Evolutionary conservation across 1,140 invertebrate genomes (phyloP).

Genomic region (Diorhabda carinulata): DNA sequence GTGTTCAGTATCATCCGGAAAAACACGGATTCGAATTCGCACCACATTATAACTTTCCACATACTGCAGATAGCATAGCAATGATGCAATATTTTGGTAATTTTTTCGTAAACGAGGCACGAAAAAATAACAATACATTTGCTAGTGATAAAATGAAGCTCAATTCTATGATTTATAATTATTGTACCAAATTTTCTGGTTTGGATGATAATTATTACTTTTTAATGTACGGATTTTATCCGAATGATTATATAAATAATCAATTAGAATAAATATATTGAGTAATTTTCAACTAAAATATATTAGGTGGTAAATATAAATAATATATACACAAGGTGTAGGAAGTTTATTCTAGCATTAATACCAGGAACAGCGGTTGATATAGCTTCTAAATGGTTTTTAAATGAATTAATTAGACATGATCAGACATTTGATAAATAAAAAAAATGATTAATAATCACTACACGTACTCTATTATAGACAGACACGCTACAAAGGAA

Average conservation of each 20-base stretch:
- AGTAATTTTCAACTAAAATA: too few relatives aligned
- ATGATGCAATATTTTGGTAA: constrained; percentile 76
- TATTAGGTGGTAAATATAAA: too few relatives aligned
- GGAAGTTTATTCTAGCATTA: too few relatives aligned
- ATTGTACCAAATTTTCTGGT: constrained; percentile 55
- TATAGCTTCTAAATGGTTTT: too few relatives aligned
- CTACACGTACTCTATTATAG: too few relatives aligned
- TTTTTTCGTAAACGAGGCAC: constrained; percentile 74
- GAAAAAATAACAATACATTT: constrained; percentile 58
- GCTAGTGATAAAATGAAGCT: constrained; percentile 49
- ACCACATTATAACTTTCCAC: constrained; percentile 56
- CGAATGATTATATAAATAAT: constrained; percentile 28
- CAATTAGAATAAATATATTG: neutral
- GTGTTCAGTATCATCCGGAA: constrained; percentile 87
- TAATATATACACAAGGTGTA: too few relatives aligned
- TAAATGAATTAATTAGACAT: too few relatives aligned
- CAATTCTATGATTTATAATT: constrained; percentile 63
- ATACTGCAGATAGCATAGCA: constrained; percentile 58
- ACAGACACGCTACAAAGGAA: too few relatives aligned
- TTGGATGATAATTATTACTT: constrained; percentile 50
- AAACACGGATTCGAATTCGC: constrained; percentile 80
- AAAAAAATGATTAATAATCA: too few relatives aligned
- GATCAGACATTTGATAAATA: too few relatives aligned
- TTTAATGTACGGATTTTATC: constrained; percentile 58
- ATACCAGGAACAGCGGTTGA: too few relatives aligned